Base-by-base conservation (phyloP, 2,797 vertebrate genomes). In the Brachyrhaphis roseni region DNA sequence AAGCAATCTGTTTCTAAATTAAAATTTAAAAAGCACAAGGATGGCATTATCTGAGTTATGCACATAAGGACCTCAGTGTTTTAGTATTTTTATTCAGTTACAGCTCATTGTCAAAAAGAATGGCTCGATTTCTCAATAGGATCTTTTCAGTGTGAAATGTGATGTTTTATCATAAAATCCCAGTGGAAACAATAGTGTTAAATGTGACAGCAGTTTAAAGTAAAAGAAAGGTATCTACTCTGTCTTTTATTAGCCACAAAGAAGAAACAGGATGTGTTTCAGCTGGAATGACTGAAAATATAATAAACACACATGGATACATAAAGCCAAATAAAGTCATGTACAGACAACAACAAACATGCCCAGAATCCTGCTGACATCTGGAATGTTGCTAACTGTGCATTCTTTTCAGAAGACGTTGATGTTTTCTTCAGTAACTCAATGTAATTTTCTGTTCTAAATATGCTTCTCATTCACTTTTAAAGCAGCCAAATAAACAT, bases 151-250 rank as follows among this genome's bases (percentile, higher is more conserved):
- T 20, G 76, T 80, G 84, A 81, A 86, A 86, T 79, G 49, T 81
- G 77, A 86, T 76, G 82, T 81, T 82, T 92, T 81, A 86, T 88
- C 80, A 79, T 79, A 79, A 88, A 90, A 83, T 81, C 91, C 88
- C 83, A 70, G 75, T 71, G 76, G 87, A 86, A 88, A 77, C 45
- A 81, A 84, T 80, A 66, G 75, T 78, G 75, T 82, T 88, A 86
- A 91, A 70, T 87, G 77, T 87, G 83, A 86, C 89, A 90, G 86
- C 85, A 87, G 86, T 86, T 93, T 82, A 87, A 86, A 87, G 64
- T 49, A 79, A 66, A 82, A 55, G 72, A 78, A 72, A 78, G 26
- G 1, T 74, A 79, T 85, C 80, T 82, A 78, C 77, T 71, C 70
- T 71, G 66, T 85, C 79, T 89, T 90, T 92, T 84, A 93, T 87